Percentiles rank a stretch among this genome's conserved stretches.
phyloP scores from a whole-genome alignment of 2,113 vertebrate genomes.

The Columba livia region DNA sequence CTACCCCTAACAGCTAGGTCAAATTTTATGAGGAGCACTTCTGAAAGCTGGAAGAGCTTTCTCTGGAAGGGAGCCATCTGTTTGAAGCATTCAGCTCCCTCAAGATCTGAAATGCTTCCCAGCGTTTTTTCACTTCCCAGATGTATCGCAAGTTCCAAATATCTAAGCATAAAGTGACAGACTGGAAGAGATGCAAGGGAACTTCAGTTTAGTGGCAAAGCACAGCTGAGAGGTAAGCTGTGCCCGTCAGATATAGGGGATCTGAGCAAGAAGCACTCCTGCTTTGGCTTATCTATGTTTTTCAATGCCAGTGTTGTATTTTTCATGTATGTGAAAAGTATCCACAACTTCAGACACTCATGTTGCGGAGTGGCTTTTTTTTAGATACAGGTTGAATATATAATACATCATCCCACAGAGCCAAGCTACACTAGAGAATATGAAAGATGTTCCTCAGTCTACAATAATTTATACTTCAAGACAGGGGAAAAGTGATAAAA shows the following conservation, averaged over 20 bases:
- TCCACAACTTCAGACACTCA: not conserved
- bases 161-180: constrained; percentile 4
- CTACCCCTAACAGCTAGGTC: not conserved
- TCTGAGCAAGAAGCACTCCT: not conserved
- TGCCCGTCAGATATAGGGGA: not conserved
- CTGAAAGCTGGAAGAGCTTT: constrained; percentile 22
- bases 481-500: constrained; percentile 62
- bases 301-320: not conserved
- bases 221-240: not conserved
- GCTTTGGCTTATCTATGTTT: not conserved
- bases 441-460: not conserved
- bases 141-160: constrained; percentile 9
- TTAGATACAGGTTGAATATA: not conserved
- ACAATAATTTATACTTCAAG: constrained; percentile 39
- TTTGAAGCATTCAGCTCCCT: constrained; percentile 14
- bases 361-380: not conserved
- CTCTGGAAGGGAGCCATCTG: constrained; percentile 35
- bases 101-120: constrained; percentile 5
- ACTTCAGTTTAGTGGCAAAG: not conserved
- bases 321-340: not conserved
- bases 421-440: not conserved
- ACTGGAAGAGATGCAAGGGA: constrained; percentile 8
- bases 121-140: constrained; percentile 16
- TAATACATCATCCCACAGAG: not conserved
- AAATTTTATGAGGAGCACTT: constrained; percentile 19